Conservation (phyloP, 2,888 invertebrate genomes). For the Acrobasis repandana region DNA sequence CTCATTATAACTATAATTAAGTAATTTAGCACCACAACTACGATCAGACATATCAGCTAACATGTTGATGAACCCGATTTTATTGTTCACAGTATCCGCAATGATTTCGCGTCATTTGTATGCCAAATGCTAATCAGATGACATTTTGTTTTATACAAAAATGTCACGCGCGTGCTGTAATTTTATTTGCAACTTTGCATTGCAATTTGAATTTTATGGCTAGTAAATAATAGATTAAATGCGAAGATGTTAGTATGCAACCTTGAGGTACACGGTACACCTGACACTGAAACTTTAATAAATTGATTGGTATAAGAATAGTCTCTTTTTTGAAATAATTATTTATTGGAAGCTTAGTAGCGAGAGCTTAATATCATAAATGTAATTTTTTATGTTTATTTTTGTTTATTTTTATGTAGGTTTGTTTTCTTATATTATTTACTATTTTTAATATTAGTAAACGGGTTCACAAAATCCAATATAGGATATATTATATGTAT, state of each 20-base stretch:
- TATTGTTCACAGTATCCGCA: constrained; percentile 47
- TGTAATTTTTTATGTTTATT: too few relatives aligned
- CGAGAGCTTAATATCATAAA: too few relatives aligned
- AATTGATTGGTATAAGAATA: too few relatives aligned
- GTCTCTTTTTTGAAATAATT: too few relatives aligned
- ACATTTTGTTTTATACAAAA: constrained; percentile 33
- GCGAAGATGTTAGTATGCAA: neutral
- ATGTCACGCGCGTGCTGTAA: constrained; percentile 16
- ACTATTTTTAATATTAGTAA: too few relatives aligned
- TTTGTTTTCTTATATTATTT: too few relatives aligned
- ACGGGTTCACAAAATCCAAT: too few relatives aligned
- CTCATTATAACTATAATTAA: neutral
- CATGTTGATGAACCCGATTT: constrained; percentile 51
- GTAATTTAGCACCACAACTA: neutral
- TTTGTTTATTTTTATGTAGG: too few relatives aligned
- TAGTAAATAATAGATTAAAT: neutral
- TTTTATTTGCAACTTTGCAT: constrained; percentile 4
- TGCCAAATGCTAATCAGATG: constrained; percentile 39
- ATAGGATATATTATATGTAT: too few relatives aligned
- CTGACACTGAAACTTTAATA: too few relatives aligned
- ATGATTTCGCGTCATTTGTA: constrained; percentile 37
- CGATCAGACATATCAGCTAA: constrained; percentile 27
- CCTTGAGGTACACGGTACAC: neutral
- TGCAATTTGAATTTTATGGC: neutral
- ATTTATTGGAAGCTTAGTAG: too few relatives aligned